A percentile compares a stretch with the other conserved stretches of the same genome.
These are phyloP conservation scores for Sebastes fasciatus DNA, from an alignment of 2,113 vertebrate genomes.

Conservation along the genomic window DNA sequence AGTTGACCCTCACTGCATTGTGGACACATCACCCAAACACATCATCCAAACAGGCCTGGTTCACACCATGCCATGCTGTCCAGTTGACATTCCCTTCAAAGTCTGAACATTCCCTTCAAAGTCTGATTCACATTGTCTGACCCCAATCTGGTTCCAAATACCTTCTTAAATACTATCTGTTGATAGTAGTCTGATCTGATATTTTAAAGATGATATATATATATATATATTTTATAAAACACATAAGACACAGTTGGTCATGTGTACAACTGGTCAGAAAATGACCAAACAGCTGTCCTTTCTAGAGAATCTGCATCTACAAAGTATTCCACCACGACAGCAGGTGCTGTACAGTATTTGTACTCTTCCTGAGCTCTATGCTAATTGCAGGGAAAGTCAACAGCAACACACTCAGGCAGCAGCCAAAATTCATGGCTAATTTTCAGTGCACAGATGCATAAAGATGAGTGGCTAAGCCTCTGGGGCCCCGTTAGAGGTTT, in stretches of 20 bases:
- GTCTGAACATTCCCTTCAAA: background rate
- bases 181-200: background rate
- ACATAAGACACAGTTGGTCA: background rate
- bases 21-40: background rate
- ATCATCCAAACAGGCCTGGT: background rate
- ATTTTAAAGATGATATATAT: background rate
- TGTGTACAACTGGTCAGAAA: background rate
- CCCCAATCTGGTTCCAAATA: background rate
- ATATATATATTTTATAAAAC: background rate
- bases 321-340: background rate
- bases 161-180: background rate
- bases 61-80: background rate
- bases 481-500: slow-evolving; percentile 8
- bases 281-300: background rate
- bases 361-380: background rate
- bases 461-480: slow-evolving; percentile 14
- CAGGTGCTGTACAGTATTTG: background rate
- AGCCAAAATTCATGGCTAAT: slow-evolving; percentile 1
- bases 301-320: background rate
- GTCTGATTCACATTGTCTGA: background rate
- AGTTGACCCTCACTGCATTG: background rate
- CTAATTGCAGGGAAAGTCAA: background rate
- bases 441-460: background rate
- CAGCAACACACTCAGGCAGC: slow-evolving; percentile 5
- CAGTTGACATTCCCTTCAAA: background rate